A percentile compares a stretch with the other conserved stretches of the same genome.
These are phyloP conservation scores for Catharus ustulatus DNA, from an alignment of 2,797 vertebrate species.

Conservation along the genomic window DNA sequence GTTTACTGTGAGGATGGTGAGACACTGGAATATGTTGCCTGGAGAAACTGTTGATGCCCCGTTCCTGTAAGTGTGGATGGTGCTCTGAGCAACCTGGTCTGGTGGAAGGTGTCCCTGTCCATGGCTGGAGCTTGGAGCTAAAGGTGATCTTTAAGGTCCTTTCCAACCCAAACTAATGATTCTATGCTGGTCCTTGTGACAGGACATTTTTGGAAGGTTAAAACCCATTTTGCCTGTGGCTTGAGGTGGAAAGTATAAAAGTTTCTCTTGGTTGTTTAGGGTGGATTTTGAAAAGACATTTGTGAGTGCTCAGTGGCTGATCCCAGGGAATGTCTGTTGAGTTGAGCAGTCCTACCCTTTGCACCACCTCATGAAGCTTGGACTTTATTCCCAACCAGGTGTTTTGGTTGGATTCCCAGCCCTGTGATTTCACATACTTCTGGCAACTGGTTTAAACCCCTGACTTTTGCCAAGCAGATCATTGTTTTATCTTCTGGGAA, in stretches of 20 bases:
- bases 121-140: rapidly evolving
- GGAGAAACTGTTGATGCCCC: not conserved
- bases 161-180: not conserved
- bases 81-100: not conserved
- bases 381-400: not conserved
- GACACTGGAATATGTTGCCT: not conserved
- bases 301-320: rapidly evolving
- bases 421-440: not conserved
- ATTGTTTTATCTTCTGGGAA: not conserved
- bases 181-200: not conserved
- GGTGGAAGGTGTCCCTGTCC: not conserved
- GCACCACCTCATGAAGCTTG: not conserved
- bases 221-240: not conserved
- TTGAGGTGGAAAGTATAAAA: not conserved
- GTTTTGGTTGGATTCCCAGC: not conserved
- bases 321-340: not conserved
- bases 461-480: not conserved
- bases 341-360: not conserved
- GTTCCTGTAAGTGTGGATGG: not conserved
- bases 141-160: not conserved
- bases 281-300: not conserved
- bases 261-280: not conserved
- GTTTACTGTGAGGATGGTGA: not conserved
- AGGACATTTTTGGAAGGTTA: not conserved
- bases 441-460: not conserved